phyloP scores from a whole-genome alignment of 2,888 invertebrate genomes.

The Tetrapedia diversipes region DNA sequence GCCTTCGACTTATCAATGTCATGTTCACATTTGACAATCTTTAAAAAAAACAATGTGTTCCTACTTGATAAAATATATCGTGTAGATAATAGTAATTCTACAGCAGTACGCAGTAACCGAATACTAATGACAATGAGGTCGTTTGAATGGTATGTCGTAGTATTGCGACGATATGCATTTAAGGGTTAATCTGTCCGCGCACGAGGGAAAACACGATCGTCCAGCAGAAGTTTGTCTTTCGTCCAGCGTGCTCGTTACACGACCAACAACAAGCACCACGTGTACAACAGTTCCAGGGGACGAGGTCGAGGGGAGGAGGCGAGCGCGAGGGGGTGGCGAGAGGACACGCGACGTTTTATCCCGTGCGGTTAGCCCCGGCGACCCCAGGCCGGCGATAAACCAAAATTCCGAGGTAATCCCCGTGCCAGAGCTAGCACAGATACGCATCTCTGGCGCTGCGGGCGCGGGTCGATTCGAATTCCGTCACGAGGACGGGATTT shows the following conservation, averaged over 20 bases:
- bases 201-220: background rate
- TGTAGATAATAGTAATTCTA: too few relatives aligned
- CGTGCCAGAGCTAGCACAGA: slow-evolving; percentile 50
- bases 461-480: slow-evolving; percentile 59
- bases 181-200: too few relatives aligned
- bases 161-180: too few relatives aligned
- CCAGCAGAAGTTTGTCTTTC: slow-evolving; percentile 38
- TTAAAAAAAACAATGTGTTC: too few relatives aligned
- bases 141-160: too few relatives aligned
- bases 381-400: slow-evolving; percentile 57
- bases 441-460: slow-evolving; percentile 51
- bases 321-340: slow-evolving; percentile 4
- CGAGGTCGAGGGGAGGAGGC: background rate
- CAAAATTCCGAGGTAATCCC: slow-evolving; percentile 66
- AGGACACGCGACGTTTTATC: slow-evolving; percentile 62
- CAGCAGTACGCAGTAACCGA: too few relatives aligned
- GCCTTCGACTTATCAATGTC: too few relatives aligned
- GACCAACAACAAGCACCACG: slow-evolving; percentile 27
- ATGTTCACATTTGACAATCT: too few relatives aligned
- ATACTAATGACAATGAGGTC: too few relatives aligned
- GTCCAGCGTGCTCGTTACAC: slow-evolving; percentile 10
- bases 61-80: too few relatives aligned
- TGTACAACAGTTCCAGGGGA: background rate
- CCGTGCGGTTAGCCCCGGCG: slow-evolving; percentile 58
- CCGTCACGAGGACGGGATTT: slow-evolving; percentile 10